A percentile compares a stretch with the other conserved stretches of the same genome.
Evolutionary conservation across 2,888 invertebrate genomes (phyloP).

Genomic region (Zonitis immaculata): DNA sequence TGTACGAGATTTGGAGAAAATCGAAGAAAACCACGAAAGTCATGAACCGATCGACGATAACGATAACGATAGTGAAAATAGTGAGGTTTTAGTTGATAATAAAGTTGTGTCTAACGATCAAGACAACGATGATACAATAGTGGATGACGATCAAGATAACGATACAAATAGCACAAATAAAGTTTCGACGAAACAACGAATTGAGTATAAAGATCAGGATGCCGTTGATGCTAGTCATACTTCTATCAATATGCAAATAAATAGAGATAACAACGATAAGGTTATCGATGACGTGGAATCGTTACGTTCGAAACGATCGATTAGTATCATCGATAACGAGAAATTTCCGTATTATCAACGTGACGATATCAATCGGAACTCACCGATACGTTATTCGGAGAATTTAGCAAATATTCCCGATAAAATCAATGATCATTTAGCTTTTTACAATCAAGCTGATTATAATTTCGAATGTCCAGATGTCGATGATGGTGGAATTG

Average conservation of each 20-base stretch:
- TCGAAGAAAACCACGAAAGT: constrained; percentile 14
- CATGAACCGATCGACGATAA: not conserved
- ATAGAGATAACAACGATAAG: no score
- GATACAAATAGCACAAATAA: no score
- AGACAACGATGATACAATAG: no score
- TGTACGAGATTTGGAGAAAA: constrained; percentile 30
- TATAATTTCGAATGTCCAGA: constrained; percentile 53
- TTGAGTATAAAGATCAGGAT: no score
- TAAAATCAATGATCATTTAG: constrained; percentile 62
- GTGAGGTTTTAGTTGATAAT: no score
- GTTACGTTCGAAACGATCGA: not conserved
- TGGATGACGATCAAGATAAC: no score
- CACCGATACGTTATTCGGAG: constrained; percentile 64
- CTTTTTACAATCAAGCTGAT: constrained; percentile 64
- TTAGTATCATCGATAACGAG: not conserved
- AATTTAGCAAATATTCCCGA: constrained; percentile 59
- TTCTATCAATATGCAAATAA: no score
- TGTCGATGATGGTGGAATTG: constrained; percentile 56
- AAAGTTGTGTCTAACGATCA: no score
- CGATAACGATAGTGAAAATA: constrained; percentile 8
- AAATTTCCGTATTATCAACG: constrained; percentile 66
- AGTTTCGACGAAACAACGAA: no score
- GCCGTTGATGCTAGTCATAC: no score
- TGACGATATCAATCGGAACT: constrained; percentile 50
- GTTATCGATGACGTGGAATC: constrained; percentile 3